A percentile compares a stretch with the other conserved stretches of the same genome.
These are phyloP conservation scores for Nasua narica DNA, from an alignment of 2,797 vertebrate species.

Conservation along the genomic window DNA sequence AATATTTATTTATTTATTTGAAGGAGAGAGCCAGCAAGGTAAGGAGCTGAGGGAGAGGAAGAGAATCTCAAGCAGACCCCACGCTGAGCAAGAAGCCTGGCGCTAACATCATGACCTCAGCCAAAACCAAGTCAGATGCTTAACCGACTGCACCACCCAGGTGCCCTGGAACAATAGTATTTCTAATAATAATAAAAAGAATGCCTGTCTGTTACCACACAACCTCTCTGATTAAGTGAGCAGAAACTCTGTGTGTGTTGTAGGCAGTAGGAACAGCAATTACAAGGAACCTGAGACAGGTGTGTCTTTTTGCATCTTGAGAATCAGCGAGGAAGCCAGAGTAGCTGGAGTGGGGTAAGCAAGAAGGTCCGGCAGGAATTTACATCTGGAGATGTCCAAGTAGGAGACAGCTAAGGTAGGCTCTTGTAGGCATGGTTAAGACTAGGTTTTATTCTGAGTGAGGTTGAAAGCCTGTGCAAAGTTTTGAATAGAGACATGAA, in stretches of 20 bases:
- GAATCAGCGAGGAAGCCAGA: not conserved
- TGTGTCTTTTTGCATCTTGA: not conserved
- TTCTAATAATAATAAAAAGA: not conserved
- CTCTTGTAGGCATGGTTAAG: not conserved
- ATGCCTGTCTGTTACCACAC: too few species aligned
- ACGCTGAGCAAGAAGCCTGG: too few species aligned
- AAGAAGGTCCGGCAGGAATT: not conserved
- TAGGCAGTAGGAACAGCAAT: not conserved
- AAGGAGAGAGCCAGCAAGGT: too few species aligned
- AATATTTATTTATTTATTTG: too few species aligned
- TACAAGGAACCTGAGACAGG: not conserved
- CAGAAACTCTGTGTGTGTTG: not conserved
- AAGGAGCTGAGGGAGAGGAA: too few species aligned
- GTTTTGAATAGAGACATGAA: not conserved
- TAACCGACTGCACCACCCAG: too few species aligned
- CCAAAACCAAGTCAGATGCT: too few species aligned
- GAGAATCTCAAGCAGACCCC: too few species aligned
- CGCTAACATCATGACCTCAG: too few species aligned
- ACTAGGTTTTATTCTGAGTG: not conserved
- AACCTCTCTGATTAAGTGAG: not conserved
- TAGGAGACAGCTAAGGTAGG: not conserved
- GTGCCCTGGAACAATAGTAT: too few species aligned
- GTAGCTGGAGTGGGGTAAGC: not conserved
- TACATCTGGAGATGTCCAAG: not conserved
- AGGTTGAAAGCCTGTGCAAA: not conserved